phyloP scores from a whole-genome alignment of 2,113 vertebrate species.

The Pachycephala philippinensis region DNA sequence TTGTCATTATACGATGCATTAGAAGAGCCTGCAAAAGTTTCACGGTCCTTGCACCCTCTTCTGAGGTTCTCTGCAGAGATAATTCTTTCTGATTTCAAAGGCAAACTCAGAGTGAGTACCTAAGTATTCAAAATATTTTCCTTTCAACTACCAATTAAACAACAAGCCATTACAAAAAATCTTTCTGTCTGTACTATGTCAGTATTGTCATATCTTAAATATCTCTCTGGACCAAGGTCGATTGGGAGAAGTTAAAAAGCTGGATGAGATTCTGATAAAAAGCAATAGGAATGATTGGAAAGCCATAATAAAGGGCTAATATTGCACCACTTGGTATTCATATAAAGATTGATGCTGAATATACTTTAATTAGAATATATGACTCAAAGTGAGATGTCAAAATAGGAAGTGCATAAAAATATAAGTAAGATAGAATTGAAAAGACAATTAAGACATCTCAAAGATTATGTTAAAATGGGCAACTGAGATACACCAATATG shows the following conservation, averaged over 20 bases:
- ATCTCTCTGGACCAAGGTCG: background rate
- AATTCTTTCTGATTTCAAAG: background rate
- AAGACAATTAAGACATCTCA: background rate
- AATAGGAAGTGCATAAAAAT: background rate
- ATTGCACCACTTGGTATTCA: background rate
- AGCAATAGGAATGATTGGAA: background rate
- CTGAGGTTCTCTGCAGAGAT: background rate
- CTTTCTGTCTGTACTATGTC: background rate
- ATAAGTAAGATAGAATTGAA: background rate
- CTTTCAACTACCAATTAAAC: background rate
- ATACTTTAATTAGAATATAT: background rate
- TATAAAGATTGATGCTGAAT: background rate
- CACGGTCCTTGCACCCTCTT: background rate
- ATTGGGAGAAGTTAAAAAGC: background rate
- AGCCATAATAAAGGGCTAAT: background rate
- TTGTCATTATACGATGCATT: background rate
- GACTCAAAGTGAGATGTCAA: background rate
- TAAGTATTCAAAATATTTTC: background rate
- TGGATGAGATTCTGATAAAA: background rate
- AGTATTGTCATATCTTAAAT: background rate
- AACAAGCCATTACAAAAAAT: background rate
- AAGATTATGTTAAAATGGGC: background rate
- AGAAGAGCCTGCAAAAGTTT: background rate
- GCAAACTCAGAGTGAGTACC: background rate
- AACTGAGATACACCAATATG: background rate